Evolutionary conservation across 2,113 vertebrate genomes (phyloP).

Genomic region (Oryzias javanicus): DNA sequence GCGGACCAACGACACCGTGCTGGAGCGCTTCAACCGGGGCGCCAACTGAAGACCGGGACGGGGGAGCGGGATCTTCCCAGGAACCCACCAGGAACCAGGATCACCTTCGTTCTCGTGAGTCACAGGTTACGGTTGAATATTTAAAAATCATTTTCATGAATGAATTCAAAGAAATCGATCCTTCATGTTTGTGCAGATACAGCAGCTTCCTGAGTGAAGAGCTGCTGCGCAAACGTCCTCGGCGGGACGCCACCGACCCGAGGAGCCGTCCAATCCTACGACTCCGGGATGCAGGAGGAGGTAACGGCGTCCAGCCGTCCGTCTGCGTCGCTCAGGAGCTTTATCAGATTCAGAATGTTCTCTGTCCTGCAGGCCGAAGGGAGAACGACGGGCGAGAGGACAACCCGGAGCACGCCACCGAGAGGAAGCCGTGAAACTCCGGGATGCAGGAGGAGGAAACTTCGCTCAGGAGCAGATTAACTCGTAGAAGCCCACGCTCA

Average conservation of each 20-base stretch:
- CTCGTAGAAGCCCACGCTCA: too few relatives aligned
- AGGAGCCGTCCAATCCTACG: slow-evolving; percentile 25
- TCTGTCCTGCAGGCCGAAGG: slow-evolving; percentile 20
- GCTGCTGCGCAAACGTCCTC: slow-evolving; percentile 28
- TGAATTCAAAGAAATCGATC: neutral
- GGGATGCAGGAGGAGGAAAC: too few relatives aligned
- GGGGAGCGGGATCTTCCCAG: slow-evolving; percentile 20
- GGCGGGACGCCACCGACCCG: slow-evolving; percentile 22
- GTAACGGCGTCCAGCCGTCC: slow-evolving; percentile 18
- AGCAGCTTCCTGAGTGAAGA: slow-evolving; percentile 8
- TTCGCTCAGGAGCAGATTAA: too few relatives aligned
- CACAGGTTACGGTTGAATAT: neutral
- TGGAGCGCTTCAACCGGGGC: slow-evolving; percentile 62
- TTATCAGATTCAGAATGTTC: neutral
- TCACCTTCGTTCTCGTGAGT: slow-evolving; percentile 33
- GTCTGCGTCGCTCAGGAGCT: too few relatives aligned
- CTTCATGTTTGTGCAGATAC: slow-evolving; percentile 12
- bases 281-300: slow-evolving; percentile 16
- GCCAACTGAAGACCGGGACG: slow-evolving; percentile 16
- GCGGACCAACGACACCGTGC: slow-evolving; percentile 65
- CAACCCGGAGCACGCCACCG: too few relatives aligned
- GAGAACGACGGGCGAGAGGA: neutral
- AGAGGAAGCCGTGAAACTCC: too few relatives aligned
- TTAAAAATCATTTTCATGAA: too few relatives aligned
- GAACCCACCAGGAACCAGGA: neutral